Percentiles rank a stretch among this genome's conserved stretches.
phyloP scores from a whole-genome alignment of 2,888 invertebrate species.

The Dolichomitus sp. region DNA sequence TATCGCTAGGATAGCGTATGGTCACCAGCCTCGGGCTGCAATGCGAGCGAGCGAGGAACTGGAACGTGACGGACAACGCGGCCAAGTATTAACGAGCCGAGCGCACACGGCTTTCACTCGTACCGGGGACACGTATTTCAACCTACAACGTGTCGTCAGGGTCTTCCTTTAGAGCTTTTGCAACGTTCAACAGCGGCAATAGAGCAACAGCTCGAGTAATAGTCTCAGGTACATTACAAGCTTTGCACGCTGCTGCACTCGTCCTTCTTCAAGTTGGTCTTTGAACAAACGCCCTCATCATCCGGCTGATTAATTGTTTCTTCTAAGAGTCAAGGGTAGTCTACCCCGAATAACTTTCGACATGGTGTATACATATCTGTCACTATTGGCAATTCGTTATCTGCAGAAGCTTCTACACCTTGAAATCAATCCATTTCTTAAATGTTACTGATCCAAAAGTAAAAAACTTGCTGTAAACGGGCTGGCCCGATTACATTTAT shows the following conservation, averaged over 20 bases:
- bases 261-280: constrained; percentile 3
- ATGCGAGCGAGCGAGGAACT: constrained; percentile 53
- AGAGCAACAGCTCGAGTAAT: constrained; percentile 41
- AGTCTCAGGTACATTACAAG: constrained; percentile 13
- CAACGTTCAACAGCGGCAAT: constrained; percentile 49
- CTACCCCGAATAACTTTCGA: constrained; percentile 21
- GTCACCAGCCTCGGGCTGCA: constrained; percentile 32
- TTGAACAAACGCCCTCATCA: constrained; percentile 39
- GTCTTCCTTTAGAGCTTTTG: constrained; percentile 45
- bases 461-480: no score
- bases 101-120: constrained; percentile 60
- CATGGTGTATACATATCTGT: no score
- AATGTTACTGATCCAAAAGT: neutral
- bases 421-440: neutral
- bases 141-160: constrained; percentile 62
- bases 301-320: constrained; percentile 45
- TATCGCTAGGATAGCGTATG: constrained; percentile 28
- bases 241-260: constrained; percentile 22
- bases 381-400: neutral
- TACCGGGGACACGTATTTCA: constrained; percentile 60
- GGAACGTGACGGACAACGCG: constrained; percentile 65
- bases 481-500: no score
- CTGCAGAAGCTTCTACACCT: neutral
- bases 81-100: constrained; percentile 64
- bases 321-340: constrained; percentile 5